Evolutionary conservation across 2,888 invertebrate species (phyloP), one percentile per base, ranked within the genome.

Genomic region (Caenorhabditis drosophilae): DNA sequence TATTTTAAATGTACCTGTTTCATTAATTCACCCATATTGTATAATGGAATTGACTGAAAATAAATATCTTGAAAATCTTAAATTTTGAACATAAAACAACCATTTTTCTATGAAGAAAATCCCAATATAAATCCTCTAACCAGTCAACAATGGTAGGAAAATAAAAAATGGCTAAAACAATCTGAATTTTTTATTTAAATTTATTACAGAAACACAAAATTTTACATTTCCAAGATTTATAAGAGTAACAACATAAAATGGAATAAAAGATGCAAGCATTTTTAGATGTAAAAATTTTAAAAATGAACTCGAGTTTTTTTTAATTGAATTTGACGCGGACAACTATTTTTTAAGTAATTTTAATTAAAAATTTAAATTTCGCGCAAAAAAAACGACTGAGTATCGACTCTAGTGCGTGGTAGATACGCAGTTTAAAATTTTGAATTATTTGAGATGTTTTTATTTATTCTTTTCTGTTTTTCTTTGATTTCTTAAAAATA

Each of bases 221-320:
- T n/a, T n/a, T n/a, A n/a, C n/a, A n/a, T n/a, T n/a, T 15, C 16
- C 36, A 22, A 16, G 12, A 11, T 46, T 41, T n/a, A 58, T 52
- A 31, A 47, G 46, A 35, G 52, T 23, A 12, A 52, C 38, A 15
- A 60, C 53, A 18, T 41, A 38, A 2, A 49, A 20, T 1, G 53
- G 53, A 36, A 60, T 53, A 2, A 53, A 48, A 4, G 59, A 31
- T 2, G 59, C 59, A 20, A 60, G 48, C 59, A 60, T 60, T n/a
- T 16, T 45, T 31, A 22, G 11, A 34, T 12, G 22, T 22, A 15
- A 20, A 47, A 45, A 27, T 18, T 16, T n/a, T 36, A 25, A 38
- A 22, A 31, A 47, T 15, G 7, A 9, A 12, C 6, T 9, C 35
- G 35, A 12, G 4, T 9, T 12, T 40, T 23, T 26, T 2, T 25